A percentile compares a stretch with the other conserved stretches of the same genome.
Conservation (phyloP, 2,797 vertebrate species). For the Pseudotriccus pelzelni region DNA sequence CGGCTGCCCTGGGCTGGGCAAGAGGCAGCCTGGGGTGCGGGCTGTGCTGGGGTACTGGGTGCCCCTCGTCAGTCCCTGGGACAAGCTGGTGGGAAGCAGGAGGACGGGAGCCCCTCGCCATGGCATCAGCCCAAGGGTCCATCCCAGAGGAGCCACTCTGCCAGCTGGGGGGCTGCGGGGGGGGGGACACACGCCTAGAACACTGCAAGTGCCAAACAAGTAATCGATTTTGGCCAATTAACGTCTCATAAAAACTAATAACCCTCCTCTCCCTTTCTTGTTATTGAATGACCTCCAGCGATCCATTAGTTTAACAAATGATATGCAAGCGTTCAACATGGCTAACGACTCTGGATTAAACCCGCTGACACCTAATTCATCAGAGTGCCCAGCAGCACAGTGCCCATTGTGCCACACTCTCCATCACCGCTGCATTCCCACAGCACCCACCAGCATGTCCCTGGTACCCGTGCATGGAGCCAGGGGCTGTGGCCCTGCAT, state of each 20-base stretch:
- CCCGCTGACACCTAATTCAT: neutral
- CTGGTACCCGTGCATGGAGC: accelerated
- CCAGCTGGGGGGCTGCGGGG: accelerated
- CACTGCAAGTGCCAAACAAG: neutral
- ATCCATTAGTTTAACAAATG: conserved; percentile 57
- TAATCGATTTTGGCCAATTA: conserved; percentile 62
- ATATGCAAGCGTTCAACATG: neutral
- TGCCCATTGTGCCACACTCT: neutral
- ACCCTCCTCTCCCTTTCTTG: conserved; percentile 43
- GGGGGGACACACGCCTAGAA: neutral
- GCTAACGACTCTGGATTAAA: conserved; percentile 45
- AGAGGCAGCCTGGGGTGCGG: neutral
- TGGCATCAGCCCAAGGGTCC: neutral
- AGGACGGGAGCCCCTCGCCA: accelerated
- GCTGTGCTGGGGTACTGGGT: accelerated
- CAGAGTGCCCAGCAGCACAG: neutral
- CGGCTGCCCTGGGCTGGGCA: neutral
- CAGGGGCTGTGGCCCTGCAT: accelerated
- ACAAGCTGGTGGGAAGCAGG: accelerated
- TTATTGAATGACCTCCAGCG: conserved; percentile 58
- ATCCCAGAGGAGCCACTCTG: neutral
- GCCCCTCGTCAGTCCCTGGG: accelerated
- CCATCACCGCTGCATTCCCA: neutral
- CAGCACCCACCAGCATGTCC: accelerated
- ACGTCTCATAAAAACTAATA: conserved; percentile 58